These are phyloP conservation scores for Atherinomorus stipes DNA, from an alignment of 2,113 vertebrate genomes.

Conservation along the genomic window DNA sequence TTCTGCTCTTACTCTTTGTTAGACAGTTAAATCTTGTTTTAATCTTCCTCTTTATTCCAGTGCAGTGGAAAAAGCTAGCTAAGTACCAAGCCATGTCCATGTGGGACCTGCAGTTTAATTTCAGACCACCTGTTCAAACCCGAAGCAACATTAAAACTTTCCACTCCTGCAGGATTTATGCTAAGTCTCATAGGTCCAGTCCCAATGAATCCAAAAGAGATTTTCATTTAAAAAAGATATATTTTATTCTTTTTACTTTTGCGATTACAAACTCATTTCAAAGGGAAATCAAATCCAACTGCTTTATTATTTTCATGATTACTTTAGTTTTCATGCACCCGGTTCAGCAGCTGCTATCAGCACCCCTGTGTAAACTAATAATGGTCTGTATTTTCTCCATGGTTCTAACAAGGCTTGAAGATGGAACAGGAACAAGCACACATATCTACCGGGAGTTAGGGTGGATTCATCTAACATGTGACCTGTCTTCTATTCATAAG, in stretches of 20 bases:
- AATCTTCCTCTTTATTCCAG: too few relatives aligned
- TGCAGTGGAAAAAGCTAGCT: too few relatives aligned
- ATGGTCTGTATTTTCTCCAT: not conserved
- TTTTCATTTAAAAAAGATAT: not conserved
- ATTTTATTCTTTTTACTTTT: not conserved
- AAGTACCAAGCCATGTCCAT: too few relatives aligned
- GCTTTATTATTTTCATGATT: not conserved
- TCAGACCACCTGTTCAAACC: too few relatives aligned
- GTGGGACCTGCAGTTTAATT: too few relatives aligned
- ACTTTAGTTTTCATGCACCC: not conserved
- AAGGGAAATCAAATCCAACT: not conserved
- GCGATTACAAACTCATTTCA: not conserved
- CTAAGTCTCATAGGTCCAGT: too few relatives aligned
- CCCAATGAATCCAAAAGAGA: not conserved
- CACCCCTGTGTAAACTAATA: not conserved
- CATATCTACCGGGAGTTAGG: not conserved
- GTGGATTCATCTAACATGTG: conserved; percentile 3
- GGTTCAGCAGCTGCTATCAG: not conserved
- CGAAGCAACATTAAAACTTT: too few relatives aligned
- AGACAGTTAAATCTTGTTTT: too few relatives aligned
- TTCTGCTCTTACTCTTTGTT: too few relatives aligned
- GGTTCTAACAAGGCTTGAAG: not conserved
- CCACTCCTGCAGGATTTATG: too few relatives aligned
- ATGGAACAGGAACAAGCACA: not conserved
- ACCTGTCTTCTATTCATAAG: conserved; percentile 15